A percentile compares a stretch with the other conserved stretches of the same genome.
Evolutionary conservation across 2,113 vertebrate species (phyloP).

Genomic region (Heterocephalus glaber): DNA sequence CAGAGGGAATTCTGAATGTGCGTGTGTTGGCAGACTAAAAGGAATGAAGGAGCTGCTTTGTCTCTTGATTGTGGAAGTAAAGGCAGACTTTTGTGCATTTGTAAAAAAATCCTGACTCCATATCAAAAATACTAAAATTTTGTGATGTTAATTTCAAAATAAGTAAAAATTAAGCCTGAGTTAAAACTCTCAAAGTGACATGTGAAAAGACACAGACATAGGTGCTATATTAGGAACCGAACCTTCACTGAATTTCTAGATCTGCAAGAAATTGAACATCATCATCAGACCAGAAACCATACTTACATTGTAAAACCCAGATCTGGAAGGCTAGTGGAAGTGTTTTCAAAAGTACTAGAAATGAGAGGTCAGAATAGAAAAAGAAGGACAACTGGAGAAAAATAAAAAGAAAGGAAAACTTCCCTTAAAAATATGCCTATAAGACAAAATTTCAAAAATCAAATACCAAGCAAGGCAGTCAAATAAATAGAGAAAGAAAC

Average conservation of each 20-base stretch:
- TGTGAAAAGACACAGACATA: not conserved
- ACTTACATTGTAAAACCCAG: not conserved
- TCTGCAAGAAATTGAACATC: not conserved
- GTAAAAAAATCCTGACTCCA: not conserved
- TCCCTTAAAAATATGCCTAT: not conserved
- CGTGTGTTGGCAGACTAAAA: not conserved
- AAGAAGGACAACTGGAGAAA: not conserved
- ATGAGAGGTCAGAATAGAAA: not conserved
- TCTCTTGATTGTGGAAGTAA: not conserved
- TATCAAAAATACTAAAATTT: not conserved
- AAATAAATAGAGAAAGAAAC: not conserved
- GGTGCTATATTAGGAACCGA: not conserved
- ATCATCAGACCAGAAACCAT: not conserved
- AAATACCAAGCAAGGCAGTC: not conserved
- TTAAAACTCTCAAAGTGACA: not conserved
- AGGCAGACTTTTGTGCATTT: not conserved
- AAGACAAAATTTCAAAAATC: not conserved
- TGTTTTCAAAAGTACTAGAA: not conserved
- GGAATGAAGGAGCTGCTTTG: not conserved
- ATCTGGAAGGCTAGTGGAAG: not conserved
- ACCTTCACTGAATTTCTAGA: not conserved
- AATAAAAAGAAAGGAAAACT: not conserved
- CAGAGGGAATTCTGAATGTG: not conserved
- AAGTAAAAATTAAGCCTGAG: not conserved
- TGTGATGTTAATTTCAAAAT: not conserved